A percentile compares a stretch with the other conserved stretches of the same genome.
Conservation (phyloP, 35 echinoderm and acorn worm genomes). For the Holothuria glaberrima region DNA sequence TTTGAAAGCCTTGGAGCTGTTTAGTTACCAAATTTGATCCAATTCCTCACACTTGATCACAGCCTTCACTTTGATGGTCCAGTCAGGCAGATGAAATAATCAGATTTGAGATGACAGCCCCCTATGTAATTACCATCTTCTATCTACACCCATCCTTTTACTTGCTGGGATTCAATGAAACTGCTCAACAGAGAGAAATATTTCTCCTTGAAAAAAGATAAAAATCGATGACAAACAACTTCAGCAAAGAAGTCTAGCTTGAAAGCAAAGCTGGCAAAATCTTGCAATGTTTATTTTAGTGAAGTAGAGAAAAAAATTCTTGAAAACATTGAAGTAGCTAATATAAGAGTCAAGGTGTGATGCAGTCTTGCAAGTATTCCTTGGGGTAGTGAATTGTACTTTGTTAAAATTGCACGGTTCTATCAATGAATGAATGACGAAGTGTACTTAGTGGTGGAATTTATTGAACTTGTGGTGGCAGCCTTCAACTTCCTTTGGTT, state of each 20-base stretch:
- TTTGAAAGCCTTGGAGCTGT: neutral
- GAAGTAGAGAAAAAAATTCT: too few relatives aligned
- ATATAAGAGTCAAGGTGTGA: too few relatives aligned
- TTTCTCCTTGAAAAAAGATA: neutral
- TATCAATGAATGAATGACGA: too few relatives aligned
- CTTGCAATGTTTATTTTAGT: slow-evolving; percentile 10
- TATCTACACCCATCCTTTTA: neutral
- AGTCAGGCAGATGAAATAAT: slow-evolving; percentile 38
- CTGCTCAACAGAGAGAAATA: slow-evolving; percentile 24
- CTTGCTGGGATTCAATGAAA: slow-evolving; percentile 1
- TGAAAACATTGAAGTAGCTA: too few relatives aligned
- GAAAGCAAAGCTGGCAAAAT: slow-evolving; percentile 43
- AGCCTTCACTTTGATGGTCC: slow-evolving; percentile 34
- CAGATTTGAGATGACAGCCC: slow-evolving; percentile 35
- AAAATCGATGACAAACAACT: slow-evolving; percentile 34
- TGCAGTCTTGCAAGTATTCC: too few relatives aligned
- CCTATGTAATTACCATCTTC: slow-evolving; percentile 34
- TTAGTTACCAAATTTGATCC: slow-evolving; percentile 22
- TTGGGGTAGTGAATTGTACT: too few relatives aligned
- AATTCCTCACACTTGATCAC: slow-evolving; percentile 34
- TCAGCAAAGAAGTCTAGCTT: slow-evolving; percentile 19
- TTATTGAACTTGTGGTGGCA: too few relatives aligned
- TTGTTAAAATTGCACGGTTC: too few relatives aligned
- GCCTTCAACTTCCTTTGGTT: too few relatives aligned
- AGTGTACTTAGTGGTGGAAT: too few relatives aligned